Evolutionary conservation across 2,888 invertebrate species (phyloP), one percentile per base, ranked within the genome.

Genomic region (Nomada goodeniana): DNA sequence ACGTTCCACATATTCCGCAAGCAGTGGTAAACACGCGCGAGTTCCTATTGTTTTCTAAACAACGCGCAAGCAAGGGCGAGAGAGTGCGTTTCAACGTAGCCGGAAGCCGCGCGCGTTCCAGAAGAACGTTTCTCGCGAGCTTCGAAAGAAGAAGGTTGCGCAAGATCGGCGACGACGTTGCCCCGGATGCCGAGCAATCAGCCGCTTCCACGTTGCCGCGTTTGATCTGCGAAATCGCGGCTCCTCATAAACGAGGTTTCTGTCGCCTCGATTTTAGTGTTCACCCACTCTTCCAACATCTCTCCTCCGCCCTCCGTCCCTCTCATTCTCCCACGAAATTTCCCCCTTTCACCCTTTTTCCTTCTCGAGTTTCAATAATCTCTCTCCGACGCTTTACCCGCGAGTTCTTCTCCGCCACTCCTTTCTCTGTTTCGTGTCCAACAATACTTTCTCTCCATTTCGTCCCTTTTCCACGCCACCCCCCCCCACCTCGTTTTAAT

Each of bases 41-140:
- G 77, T 53, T 13, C 83, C 85, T 82, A 88, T 88, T 90, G 88
- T 89, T 90, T 86, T 85, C 85, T 85, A 89, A 88, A 89, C 88
- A 89, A 71, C 76, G 68, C 75, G 44, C 20, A 53, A 9, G 42
- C 23, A 26, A 26, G 64, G 13, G 26, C 2, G 64, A 26, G 65
- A 11, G n/a, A 23, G 36, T 44, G 60, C 50, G 76, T 78, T 78
- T 61, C 61, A 77, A 70, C 55, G 72, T 59, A 61, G 77, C 82
- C 83, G 77, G 80, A 74, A 77, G 68, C 29, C 63, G 80, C 60
- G 80, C 60, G 69, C 77, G 26, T 78, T 72, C 76, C 80, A 20
- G 71, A 70, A 78, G 73, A 79, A 79, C 76, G 82, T 83, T 82
- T 82, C 79, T 78, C 75, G 70, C 57, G 47, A 47, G 44, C 59